phyloP scores from a whole-genome alignment of 1,140 invertebrate genomes.

The Pissodes strobi region DNA sequence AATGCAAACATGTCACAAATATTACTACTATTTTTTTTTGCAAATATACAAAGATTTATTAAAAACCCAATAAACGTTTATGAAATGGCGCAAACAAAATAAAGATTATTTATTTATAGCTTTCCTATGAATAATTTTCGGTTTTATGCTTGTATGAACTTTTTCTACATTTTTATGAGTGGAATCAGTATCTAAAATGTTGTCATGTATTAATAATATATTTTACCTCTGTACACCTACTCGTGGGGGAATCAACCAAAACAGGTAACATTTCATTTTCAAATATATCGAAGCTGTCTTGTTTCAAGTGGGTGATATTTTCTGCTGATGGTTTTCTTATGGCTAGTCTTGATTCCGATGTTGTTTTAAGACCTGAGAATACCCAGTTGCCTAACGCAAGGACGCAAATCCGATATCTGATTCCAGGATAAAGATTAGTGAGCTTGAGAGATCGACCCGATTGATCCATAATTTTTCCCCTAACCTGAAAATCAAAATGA shows the following conservation, averaged over 20 bases:
- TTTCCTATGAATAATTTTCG: no score
- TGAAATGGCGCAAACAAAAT: no score
- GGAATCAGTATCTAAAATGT: no score
- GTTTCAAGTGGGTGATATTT: slow-evolving; percentile 55
- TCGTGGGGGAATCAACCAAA: slow-evolving; percentile 74
- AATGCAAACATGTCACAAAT: no score
- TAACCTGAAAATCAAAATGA: slow-evolving; percentile 61
- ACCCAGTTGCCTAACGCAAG: slow-evolving; percentile 76
- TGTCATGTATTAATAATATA: no score
- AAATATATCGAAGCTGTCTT: slow-evolving; percentile 59
- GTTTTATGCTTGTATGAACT: no score
- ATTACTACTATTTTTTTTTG: no score
- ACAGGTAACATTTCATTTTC: slow-evolving; percentile 62
- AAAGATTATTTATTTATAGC: no score
- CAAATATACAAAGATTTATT: no score
- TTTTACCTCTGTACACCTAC: slow-evolving; percentile 76
- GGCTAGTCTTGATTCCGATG: slow-evolving; percentile 59
- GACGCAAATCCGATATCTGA: slow-evolving; percentile 83
- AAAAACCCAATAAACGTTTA: no score
- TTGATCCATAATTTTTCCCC: slow-evolving; percentile 70
- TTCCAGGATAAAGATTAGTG: slow-evolving; percentile 72
- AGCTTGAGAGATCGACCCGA: slow-evolving; percentile 73
- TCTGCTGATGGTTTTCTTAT: slow-evolving; percentile 53
- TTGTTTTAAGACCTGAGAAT: slow-evolving; percentile 52
- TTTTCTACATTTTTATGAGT: no score